phyloP scores from a whole-genome alignment of 2,797 vertebrate species.

The Microctenopoma stevenorrisi region DNA sequence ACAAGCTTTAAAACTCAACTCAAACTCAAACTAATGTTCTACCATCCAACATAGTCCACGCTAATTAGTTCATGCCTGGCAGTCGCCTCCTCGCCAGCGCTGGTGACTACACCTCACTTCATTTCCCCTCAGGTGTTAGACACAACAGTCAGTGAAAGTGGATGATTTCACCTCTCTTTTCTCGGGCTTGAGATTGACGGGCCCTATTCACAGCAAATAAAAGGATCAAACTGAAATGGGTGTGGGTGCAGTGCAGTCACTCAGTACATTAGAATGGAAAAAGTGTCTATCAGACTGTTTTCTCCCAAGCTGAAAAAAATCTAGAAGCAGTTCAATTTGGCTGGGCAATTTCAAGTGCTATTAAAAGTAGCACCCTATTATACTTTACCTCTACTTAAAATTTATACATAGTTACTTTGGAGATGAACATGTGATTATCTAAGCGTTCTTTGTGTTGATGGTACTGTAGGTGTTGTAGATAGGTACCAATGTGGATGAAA shows the following conservation, averaged over 20 bases:
- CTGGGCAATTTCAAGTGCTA: conserved; percentile 12
- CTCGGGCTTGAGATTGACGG: conserved; percentile 59
- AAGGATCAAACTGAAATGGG: conserved; percentile 64
- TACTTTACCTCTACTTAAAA: conserved; percentile 26
- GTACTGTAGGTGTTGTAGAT: too few relatives aligned
- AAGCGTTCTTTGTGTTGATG: conserved; percentile 19
- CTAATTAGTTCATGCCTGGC: conserved; percentile 68
- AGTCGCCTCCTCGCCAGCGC: conserved; percentile 47
- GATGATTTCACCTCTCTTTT: conserved; percentile 61
- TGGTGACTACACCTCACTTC: conserved; percentile 57
- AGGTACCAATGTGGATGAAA: too few relatives aligned
- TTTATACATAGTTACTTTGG: conserved; percentile 27
- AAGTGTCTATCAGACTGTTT: conserved; percentile 32
- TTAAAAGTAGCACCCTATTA: conserved; percentile 27
- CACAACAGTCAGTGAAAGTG: conserved; percentile 59
- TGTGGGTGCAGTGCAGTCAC: conserved; percentile 43
- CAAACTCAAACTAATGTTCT: conserved; percentile 34
- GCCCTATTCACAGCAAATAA: conserved; percentile 71
- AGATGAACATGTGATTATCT: conserved; percentile 15
- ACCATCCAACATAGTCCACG: conserved; percentile 36
- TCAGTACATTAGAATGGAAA: conserved; percentile 34
- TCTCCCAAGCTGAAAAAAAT: conserved; percentile 25
- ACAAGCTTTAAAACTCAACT: conserved; percentile 24
- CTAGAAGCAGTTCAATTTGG: conserved; percentile 16
- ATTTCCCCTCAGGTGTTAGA: conserved; percentile 59